Evolutionary conservation across 2,113 vertebrate species (phyloP).

Genomic region (Malurus alboscapulatus): DNA sequence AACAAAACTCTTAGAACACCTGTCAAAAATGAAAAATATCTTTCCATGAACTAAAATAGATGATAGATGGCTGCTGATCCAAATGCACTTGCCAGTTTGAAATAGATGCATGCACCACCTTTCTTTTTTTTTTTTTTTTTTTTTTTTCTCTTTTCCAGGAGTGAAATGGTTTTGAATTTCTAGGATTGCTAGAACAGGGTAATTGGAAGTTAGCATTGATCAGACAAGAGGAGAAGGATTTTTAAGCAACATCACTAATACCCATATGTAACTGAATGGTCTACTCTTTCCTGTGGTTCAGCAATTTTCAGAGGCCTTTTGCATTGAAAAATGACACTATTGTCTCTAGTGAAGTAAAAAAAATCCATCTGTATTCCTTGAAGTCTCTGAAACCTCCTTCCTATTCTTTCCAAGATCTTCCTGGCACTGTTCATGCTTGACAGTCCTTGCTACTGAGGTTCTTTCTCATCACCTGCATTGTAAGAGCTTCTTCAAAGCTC

Average conservation of each 20-base stretch:
- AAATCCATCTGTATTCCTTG: not conserved
- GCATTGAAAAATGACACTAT: not conserved
- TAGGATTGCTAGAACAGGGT: not conserved
- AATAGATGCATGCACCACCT: fast-evolving
- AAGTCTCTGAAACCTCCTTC: not conserved
- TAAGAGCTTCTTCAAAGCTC: not conserved
- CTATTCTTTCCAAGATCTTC: not conserved
- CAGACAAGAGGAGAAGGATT: not conserved
- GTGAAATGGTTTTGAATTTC: not conserved
- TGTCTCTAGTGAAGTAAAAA: not conserved
- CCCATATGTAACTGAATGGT: not conserved
- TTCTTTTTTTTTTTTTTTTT: not conserved
- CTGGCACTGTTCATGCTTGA: not conserved
- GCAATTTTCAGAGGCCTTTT: not conserved
- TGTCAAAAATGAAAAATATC: not conserved
- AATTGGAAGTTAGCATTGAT: not conserved
- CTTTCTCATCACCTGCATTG: not conserved
- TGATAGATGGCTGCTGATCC: not conserved
- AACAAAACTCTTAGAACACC: not conserved
- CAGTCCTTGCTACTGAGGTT: not conserved
- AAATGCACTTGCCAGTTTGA: not conserved
- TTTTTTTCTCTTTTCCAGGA: not conserved
- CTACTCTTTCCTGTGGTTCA: not conserved
- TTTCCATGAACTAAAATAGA: not conserved
- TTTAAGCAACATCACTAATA: not conserved